These are phyloP conservation scores for Propithecus coquereli DNA, from an alignment of 2,113 vertebrate species.

Conservation along the genomic window DNA sequence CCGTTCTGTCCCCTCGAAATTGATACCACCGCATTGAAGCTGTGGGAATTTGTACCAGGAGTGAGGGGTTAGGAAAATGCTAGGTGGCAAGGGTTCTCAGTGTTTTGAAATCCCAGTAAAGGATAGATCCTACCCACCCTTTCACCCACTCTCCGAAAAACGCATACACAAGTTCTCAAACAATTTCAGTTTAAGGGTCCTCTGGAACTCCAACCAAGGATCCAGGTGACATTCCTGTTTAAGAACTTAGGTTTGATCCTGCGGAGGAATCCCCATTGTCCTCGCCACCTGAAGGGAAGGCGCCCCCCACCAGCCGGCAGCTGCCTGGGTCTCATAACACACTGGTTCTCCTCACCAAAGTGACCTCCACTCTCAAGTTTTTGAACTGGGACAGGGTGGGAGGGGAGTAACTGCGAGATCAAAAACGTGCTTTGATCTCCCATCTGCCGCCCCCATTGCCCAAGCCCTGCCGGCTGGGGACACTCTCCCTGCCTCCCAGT, in stretches of 20 bases:
- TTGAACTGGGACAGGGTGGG: background rate
- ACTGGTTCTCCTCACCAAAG: background rate
- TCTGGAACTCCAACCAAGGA: background rate
- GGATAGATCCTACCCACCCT: background rate
- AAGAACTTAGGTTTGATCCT: background rate
- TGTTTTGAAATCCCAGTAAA: background rate
- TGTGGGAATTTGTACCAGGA: background rate
- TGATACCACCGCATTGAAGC: background rate
- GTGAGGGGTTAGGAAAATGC: background rate
- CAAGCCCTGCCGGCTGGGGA: background rate
- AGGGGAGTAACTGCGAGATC: constrained; percentile 1
- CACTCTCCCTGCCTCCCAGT: background rate
- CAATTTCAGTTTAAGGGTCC: background rate
- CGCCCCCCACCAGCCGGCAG: background rate
- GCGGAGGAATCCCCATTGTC: background rate
- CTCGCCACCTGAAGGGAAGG: background rate
- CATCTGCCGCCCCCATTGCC: background rate
- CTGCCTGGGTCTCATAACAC: constrained; percentile 17
- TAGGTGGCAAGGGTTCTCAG: background rate
- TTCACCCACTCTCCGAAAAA: background rate
- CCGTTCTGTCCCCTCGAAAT: background rate
- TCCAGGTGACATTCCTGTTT: background rate
- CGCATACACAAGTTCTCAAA: background rate
- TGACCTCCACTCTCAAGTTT: background rate
- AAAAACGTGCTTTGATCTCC: constrained; percentile 69